phyloP scores from a whole-genome alignment of 2,888 invertebrate species.

The Fissipunctia ypsillon region DNA sequence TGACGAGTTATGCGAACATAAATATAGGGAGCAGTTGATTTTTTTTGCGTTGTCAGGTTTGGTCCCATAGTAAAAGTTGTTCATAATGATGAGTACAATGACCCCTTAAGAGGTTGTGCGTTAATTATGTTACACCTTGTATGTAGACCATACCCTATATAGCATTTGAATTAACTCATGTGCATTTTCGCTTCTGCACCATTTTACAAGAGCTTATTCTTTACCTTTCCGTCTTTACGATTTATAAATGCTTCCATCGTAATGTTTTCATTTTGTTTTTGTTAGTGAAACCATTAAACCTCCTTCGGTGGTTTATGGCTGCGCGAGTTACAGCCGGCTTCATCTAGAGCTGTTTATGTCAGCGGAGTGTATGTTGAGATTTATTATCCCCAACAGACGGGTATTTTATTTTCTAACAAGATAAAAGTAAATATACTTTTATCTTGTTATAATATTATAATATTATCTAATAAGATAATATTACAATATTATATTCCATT shows the following conservation, averaged over 20 bases:
- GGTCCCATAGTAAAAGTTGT: too few relatives aligned
- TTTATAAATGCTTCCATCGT: slow-evolving; percentile 62
- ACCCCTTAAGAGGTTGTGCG: too few relatives aligned
- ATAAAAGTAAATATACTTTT: too few relatives aligned
- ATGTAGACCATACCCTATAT: too few relatives aligned
- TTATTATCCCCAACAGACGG: slow-evolving; percentile 6
- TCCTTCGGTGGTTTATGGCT: slow-evolving; percentile 49
- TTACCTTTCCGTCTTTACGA: slow-evolving; percentile 49
- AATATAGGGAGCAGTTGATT: too few relatives aligned
- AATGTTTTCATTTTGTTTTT: slow-evolving; percentile 61
- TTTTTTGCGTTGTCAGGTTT: too few relatives aligned
- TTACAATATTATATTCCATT: too few relatives aligned
- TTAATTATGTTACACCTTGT: too few relatives aligned
- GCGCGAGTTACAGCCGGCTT: neutral
- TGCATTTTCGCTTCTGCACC: slow-evolving; percentile 12
- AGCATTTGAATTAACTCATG: neutral
- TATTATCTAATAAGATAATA: too few relatives aligned
- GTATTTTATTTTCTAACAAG: neutral
- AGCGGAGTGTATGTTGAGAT: neutral
- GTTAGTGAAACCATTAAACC: slow-evolving; percentile 60
- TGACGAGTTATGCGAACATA: too few relatives aligned
- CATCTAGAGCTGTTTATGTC: slow-evolving; percentile 21
- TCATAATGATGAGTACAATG: too few relatives aligned
- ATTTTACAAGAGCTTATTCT: slow-evolving; percentile 25
- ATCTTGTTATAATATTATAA: too few relatives aligned